phyloP scores from a whole-genome alignment of 2,113 vertebrate species.

The Gallinago paraguaiae region DNA sequence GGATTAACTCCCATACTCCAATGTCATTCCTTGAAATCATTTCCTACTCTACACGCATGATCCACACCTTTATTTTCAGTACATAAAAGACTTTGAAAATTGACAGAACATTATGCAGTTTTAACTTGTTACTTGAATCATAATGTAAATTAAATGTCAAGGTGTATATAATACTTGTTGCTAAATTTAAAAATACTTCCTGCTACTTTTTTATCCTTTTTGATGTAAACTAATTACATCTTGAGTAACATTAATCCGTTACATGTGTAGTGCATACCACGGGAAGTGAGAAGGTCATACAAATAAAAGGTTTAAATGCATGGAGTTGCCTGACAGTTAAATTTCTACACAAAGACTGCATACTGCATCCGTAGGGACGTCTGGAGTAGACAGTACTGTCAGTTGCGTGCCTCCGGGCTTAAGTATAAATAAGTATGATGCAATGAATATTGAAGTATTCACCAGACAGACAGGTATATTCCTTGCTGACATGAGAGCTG shows the following conservation, averaged over 20 bases:
- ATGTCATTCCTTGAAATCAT: background rate
- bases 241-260: background rate
- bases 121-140: background rate
- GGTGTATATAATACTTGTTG: conserved; percentile 44
- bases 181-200: conserved; percentile 9
- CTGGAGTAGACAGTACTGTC: background rate
- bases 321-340: background rate
- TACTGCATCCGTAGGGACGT: conserved; percentile 22
- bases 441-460: background rate
- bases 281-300: background rate
- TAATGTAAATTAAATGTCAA: background rate
- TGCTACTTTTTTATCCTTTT: background rate
- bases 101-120: background rate
- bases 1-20: background rate
- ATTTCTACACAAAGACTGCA: background rate
- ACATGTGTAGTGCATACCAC: background rate
- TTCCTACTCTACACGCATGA: background rate
- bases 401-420: background rate
- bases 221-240: background rate
- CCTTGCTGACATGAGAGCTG: background rate
- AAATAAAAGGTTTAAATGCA: background rate
- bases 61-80: background rate
- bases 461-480: background rate
- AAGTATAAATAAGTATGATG: background rate
- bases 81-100: background rate